Base-by-base conservation (phyloP, 2,797 vertebrate species). In the Darevskia nairensis region DNA sequence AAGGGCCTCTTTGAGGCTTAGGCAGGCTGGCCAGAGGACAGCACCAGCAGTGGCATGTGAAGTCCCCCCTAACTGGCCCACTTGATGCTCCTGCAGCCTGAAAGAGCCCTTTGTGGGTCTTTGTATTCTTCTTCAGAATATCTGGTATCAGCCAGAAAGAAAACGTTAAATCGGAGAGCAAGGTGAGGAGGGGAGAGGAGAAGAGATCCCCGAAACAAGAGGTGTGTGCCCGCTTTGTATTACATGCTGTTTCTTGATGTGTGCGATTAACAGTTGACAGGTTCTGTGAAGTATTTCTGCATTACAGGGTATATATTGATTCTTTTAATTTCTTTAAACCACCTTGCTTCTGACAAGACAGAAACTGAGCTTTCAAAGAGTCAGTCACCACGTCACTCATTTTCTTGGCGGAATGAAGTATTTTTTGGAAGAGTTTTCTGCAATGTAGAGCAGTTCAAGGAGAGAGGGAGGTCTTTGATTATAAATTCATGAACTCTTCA, bases 401-500 rank as follows among this genome's bases (percentile, higher is more conserved):
- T 35, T 68, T 68, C 64, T 39, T 39, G 32, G 64, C 4, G 5
- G 44, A 17, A 35, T 27, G 71, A 76, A 75, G 19, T 10, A n/a
- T 80, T 69, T 80, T 69, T 21, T 17, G 61, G 13, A 82, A 44
- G 11, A 32, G 29, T 46, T 39, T 85, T 87, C 78, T 44, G 39
- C 78, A 87, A 3, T 1, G 55, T 75, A 75, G 68, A 39, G 35
- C 77, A 72, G 61, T 8, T 15, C 46, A 41, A 72, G 77, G 68
- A 15, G 46, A 5, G 59, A 39, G n/a, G n/a, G 59, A 5, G 32
- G 29, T 23, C 59, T 79, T 77, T 78, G 84, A 78, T 78, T 23
- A 86, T 86, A 69, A 86, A 69, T 50, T 79, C 44, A 85, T 44
- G 59, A 66, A 77, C 74, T 23, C 74, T 29, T 77, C 11, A n/a